These are phyloP conservation scores for Heliconius congener DNA, from an alignment of 1,140 invertebrate species.

Conservation along the genomic window DNA sequence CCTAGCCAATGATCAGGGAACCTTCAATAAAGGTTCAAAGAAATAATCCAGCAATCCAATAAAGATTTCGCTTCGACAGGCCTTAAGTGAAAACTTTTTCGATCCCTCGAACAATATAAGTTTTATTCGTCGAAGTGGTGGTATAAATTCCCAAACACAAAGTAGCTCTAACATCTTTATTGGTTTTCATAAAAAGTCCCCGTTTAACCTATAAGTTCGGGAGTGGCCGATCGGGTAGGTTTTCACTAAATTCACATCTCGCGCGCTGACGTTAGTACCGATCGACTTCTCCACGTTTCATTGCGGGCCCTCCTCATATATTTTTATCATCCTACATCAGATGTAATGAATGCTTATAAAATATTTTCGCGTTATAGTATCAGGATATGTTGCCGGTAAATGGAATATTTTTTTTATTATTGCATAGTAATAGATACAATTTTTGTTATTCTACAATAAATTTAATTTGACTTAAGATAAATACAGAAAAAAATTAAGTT, in stretches of 20 bases:
- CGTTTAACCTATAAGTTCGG: conserved; percentile 66
- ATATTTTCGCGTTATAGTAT: background rate
- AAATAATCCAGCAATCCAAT: conserved; percentile 75
- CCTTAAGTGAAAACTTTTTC: conserved; percentile 78
- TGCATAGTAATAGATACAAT: background rate
- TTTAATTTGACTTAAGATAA: background rate
- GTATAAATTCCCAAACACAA: conserved; percentile 79
- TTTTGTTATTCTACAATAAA: too few relatives aligned
- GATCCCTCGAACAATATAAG: conserved; percentile 76
- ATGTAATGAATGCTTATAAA: conserved; percentile 18
- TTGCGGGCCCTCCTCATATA: conserved; percentile 23
- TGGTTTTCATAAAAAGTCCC: conserved; percentile 78
- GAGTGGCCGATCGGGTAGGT: conserved; percentile 50
- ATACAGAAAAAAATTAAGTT: background rate
- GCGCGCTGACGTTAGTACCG: conserved; percentile 43
- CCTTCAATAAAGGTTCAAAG: conserved; percentile 56
- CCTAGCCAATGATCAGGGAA: conserved; percentile 49
- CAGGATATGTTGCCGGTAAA: background rate
- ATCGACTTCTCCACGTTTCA: conserved; percentile 38
- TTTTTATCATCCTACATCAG: conserved; percentile 38
- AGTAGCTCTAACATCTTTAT: conserved; percentile 79
- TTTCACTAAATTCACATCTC: conserved; percentile 47
- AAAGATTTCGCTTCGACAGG: conserved; percentile 74
- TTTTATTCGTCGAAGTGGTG: conserved; percentile 77
- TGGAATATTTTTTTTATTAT: background rate